These are phyloP conservation scores for Rhabdornis inornatus DNA, from an alignment of 2,113 vertebrate species.

Conservation along the genomic window DNA sequence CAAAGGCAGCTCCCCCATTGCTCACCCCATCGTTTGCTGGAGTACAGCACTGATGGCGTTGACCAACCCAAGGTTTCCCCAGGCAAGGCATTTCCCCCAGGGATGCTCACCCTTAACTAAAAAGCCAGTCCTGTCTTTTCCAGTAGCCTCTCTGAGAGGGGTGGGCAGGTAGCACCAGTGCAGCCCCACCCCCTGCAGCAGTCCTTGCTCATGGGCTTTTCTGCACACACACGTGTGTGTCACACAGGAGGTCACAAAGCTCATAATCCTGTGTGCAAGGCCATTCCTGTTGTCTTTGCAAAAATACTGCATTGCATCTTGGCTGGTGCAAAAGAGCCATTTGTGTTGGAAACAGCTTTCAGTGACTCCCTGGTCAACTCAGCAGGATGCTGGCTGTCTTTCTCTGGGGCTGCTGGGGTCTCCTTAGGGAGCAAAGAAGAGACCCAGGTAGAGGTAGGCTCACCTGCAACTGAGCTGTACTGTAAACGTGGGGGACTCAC, in stretches of 20 bases:
- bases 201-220: not conserved
- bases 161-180: rapidly evolving
- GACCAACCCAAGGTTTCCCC: not conserved
- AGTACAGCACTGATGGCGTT: rapidly evolving
- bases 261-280: not conserved
- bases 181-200: rapidly evolving
- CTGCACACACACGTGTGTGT: rapidly evolving
- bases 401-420: not conserved
- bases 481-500: rapidly evolving
- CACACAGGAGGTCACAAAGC: not conserved
- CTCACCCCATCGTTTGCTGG: not conserved
- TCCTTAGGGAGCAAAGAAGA: not conserved
- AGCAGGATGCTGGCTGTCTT: not conserved
- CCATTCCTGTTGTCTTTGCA: not conserved
- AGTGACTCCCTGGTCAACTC: not conserved
- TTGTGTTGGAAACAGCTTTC: not conserved
- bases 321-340: not conserved
- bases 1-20: rapidly evolving
- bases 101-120: rapidly evolving
- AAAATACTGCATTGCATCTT: rapidly evolving
- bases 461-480: not conserved
- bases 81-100: not conserved
- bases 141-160: not conserved
- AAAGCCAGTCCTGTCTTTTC: not conserved
- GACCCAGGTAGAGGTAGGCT: not conserved